Evolutionary conservation across 2,113 vertebrate genomes (phyloP), one percentile per base, ranked within the genome.

Genomic region (Proterorhinus semilunaris): DNA sequence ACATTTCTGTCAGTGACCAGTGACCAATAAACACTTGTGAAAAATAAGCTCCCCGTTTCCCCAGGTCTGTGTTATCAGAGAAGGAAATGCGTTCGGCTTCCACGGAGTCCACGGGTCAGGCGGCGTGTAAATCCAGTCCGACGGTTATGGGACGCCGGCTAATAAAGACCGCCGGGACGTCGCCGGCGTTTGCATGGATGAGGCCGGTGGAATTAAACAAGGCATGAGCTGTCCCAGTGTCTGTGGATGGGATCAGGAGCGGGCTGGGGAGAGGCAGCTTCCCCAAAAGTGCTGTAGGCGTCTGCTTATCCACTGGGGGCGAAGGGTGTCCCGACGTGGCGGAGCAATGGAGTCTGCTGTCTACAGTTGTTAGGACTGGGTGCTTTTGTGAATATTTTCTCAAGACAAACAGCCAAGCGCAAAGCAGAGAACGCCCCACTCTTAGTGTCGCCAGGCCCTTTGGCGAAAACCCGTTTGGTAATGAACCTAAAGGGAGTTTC

Each of bases 151-250:
- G 76, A 80, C 71, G 69, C 78, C 47, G 76, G 66, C 52, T 79
- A 78, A 78, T 76, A 76, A 68, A 67, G 58, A 47, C 7, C 46
- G 11, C 5, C 12, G 44, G 27, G 44, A 5, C 72, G 42, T 76
- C 48, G 42, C 16, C 27, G 42, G 7, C 75, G 50, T 85, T 80
- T 72, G 68, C 62, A 76, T 74, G 65, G 81, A 46, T 72, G 52
- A 53, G 27, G 61, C 51, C 62, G 17, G 21, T 66, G 44, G 13
- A 61, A 47, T 59, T 66, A 59, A 65, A 54, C 57, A 17, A 57
- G 44, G 76, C 73, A 85, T 53, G 21, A 74, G 62, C 52, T 16
- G 45, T 66, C 72, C 53, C 71, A 9, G 0, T 16, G 74, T 55
- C 8, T 6, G 11, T 68, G 47, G 74, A 61, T 27, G 5, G 4